Percentiles rank a stretch among this genome's conserved stretches.
Conservation (phyloP, 2,797 vertebrate species). For the Fistularia tabacaria region DNA sequence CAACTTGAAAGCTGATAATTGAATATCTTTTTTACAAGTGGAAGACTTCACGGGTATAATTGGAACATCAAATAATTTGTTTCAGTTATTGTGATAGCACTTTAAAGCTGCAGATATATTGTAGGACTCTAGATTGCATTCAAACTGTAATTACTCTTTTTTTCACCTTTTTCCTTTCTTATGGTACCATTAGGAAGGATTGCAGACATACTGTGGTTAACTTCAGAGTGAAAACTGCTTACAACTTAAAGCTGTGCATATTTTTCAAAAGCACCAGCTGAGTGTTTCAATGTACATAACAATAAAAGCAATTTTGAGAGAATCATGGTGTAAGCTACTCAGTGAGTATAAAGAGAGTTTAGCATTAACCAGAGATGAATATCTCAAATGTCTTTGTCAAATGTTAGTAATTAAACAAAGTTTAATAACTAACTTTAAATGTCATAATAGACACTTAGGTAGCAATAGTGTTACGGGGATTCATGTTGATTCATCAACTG, state of each 20-base stretch:
- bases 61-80: constrained; percentile 21
- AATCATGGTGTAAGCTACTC: background rate
- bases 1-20: constrained; percentile 51
- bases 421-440: background rate
- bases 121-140: constrained; percentile 26
- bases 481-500: background rate
- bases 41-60: constrained; percentile 10
- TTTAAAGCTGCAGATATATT: constrained; percentile 11
- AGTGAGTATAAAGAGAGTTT: background rate
- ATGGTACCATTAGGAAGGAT: constrained; percentile 13
- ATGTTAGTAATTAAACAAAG: too few species aligned
- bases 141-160: constrained; percentile 9
- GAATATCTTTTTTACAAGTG: constrained; percentile 24
- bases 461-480: background rate
- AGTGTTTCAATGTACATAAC: background rate
- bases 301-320: background rate
- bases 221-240: background rate
- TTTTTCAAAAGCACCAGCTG: background rate
- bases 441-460: background rate
- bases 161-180: constrained; percentile 1
- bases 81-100: constrained; percentile 15
- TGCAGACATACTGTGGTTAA: constrained; percentile 9
- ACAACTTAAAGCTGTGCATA: background rate
- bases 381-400: background rate
- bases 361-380: background rate